Evolutionary conservation across 2,113 vertebrate species (phyloP), one percentile per base, ranked within the genome.

Genomic region (Mastomys natalensis): DNA sequence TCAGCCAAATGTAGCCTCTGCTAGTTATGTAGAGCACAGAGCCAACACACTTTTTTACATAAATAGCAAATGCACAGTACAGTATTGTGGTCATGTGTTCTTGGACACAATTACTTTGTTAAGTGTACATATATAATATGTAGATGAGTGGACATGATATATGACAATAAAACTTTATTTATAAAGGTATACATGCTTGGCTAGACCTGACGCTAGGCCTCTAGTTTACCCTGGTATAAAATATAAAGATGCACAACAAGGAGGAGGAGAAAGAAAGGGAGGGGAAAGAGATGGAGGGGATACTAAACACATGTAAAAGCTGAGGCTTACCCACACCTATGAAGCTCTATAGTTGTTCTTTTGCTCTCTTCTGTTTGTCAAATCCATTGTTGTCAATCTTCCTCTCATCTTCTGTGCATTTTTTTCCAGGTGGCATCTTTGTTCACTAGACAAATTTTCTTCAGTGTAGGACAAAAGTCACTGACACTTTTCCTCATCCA

Each of bases 141-240:
- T 16, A 86, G 66, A 53, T 87, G n/a, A 68, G 10, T 45, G 40
- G 40, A 45, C 21, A 34, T 9, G 13, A 4, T 53, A 15, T 96
- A 17, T 76, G 29, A 26, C 9, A 78, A 43, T n/a, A 95, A 86
- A 82, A 12, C 19, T 89, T 89, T 82, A 78, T 86, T 93, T 82
- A 80, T 11, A 92, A 78, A 91, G 55, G 89, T n/a, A 45, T 45
- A 77, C 19, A 37, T 89, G 11, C 43, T 92, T 64, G 22, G 13
- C 19, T 88, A 94, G 3, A 77, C 64, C 88, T 89, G 60, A 16
- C 7, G 26, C 8, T 53, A 5, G 7, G 58, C 26, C n/a, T 60
- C 70, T 60, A 45, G 22, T 34, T 60, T 5, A 51, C 3, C 11
- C 16, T 29, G 45, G 51, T 45, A 64, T 51, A 21, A 60, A 66